phyloP scores from a whole-genome alignment of 2,888 invertebrate genomes.

The Ophraella communa region DNA sequence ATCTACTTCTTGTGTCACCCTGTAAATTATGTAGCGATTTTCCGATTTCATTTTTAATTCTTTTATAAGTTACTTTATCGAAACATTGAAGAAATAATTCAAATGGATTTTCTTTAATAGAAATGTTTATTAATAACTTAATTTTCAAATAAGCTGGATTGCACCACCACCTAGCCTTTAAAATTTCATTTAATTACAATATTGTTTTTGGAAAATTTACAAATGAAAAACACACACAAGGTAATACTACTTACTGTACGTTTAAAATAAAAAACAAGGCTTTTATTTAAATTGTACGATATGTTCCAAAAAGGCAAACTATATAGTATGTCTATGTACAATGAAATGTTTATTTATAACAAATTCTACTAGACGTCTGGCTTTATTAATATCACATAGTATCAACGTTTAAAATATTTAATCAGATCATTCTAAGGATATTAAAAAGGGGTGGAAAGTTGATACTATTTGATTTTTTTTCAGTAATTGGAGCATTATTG shows the following conservation, averaged over 20 bases:
- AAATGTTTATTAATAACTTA: conserved; percentile 42
- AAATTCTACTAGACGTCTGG: too few species aligned
- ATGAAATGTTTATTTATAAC: conserved; percentile 8
- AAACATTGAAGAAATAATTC: not conserved
- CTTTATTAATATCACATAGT: not conserved
- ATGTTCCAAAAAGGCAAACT: conserved; percentile 38
- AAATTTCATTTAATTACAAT: conserved; percentile 46
- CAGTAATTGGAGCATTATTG: too few species aligned
- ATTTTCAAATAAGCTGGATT: conserved; percentile 56
- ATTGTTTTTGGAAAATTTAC: conserved; percentile 42
- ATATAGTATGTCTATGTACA: conserved; percentile 22
- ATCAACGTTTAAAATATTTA: not conserved
- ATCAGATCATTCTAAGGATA: too few species aligned
- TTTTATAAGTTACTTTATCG: too few species aligned
- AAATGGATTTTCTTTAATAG: not conserved
- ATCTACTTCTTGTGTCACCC: too few species aligned
- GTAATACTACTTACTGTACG: conserved; percentile 30
- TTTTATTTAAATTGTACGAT: conserved; percentile 41
- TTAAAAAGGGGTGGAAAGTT: too few species aligned
- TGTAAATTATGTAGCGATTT: too few species aligned
- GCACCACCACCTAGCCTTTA: conserved; percentile 59
- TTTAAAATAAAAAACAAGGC: conserved; percentile 33
- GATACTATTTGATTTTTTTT: not conserved
- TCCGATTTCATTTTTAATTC: too few species aligned
- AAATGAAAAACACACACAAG: conserved; percentile 36